Conservation (phyloP, 2,888 invertebrate species). For the Nasonia oneida region DNA sequence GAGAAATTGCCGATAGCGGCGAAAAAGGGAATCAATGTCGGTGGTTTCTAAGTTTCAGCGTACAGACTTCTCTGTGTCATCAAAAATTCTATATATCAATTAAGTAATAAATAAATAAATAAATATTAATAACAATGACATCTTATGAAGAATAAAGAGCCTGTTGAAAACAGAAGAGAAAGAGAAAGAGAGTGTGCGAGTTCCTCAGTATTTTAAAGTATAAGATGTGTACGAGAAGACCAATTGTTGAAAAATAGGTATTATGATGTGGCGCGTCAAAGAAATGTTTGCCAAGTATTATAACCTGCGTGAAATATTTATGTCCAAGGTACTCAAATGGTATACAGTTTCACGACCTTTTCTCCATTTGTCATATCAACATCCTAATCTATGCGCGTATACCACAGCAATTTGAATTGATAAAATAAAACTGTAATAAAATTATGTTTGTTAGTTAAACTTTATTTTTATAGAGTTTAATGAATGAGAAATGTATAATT, state of each 20-base stretch:
- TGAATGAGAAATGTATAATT: slow-evolving; percentile 50
- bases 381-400: slow-evolving; percentile 19
- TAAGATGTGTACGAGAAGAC: slow-evolving; percentile 22
- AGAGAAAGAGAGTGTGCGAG: not conserved
- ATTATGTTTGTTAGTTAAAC: slow-evolving; percentile 64
- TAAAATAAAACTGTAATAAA: slow-evolving; percentile 44
- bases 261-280: slow-evolving; percentile 3
- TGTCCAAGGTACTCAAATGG: slow-evolving; percentile 32
- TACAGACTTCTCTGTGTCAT: slow-evolving; percentile 35
- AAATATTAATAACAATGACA: slow-evolving; percentile 43
- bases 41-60: slow-evolving; percentile 74
- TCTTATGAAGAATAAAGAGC: slow-evolving; percentile 26
- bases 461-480: slow-evolving; percentile 66
- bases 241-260: slow-evolving; percentile 9
- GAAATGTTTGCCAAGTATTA: slow-evolving; percentile 28
- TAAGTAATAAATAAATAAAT: slow-evolving; percentile 26
- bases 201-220: slow-evolving; percentile 46
- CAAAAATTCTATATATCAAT: slow-evolving; percentile 40
- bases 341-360: slow-evolving; percentile 28
- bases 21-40: slow-evolving; percentile 92
- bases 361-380: slow-evolving; percentile 16
- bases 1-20: slow-evolving; percentile 95
- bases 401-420: slow-evolving; percentile 1
- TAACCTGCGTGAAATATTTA: slow-evolving; percentile 12
- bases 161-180: slow-evolving; percentile 47